Conservation (phyloP, 2,113 vertebrate species). For the Muscicapa adusta region DNA sequence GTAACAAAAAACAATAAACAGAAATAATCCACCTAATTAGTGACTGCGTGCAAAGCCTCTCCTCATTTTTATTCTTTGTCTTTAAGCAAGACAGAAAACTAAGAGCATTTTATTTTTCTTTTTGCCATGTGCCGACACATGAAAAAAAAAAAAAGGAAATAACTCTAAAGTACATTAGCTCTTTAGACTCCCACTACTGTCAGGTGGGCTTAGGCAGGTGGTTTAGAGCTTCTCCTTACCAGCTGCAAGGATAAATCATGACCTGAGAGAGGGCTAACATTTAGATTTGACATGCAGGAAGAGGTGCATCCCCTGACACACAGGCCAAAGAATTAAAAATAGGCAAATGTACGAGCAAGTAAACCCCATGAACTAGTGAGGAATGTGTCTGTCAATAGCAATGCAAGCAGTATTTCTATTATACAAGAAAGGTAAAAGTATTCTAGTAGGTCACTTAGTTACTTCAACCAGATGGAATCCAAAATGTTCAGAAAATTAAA, state of each 20-base stretch:
- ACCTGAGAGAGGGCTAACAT: background rate
- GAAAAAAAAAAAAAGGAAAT: background rate
- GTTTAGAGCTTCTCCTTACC: background rate
- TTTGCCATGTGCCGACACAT: background rate
- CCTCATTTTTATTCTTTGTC: background rate
- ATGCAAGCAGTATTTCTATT: background rate
- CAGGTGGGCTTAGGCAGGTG: background rate
- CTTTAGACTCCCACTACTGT: background rate
- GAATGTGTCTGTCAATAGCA: background rate
- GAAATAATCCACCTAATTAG: background rate
- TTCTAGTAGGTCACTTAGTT: slow-evolving; percentile 47
- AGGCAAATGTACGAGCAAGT: background rate
- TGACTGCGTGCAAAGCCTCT: background rate
- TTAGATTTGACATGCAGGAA: background rate
- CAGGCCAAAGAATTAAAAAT: background rate
- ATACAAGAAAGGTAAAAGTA: slow-evolving; percentile 30
- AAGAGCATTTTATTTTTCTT: background rate
- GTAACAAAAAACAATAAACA: background rate
- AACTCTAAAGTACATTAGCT: background rate
- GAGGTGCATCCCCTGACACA: background rate
- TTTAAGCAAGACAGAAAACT: background rate
- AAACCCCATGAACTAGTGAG: background rate
- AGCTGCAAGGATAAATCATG: background rate
- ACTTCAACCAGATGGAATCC: slow-evolving; percentile 62
- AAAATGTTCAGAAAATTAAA: slow-evolving; percentile 66